phyloP scores from a whole-genome alignment of 2,797 vertebrate species.

The Bradypodion ventrale region DNA sequence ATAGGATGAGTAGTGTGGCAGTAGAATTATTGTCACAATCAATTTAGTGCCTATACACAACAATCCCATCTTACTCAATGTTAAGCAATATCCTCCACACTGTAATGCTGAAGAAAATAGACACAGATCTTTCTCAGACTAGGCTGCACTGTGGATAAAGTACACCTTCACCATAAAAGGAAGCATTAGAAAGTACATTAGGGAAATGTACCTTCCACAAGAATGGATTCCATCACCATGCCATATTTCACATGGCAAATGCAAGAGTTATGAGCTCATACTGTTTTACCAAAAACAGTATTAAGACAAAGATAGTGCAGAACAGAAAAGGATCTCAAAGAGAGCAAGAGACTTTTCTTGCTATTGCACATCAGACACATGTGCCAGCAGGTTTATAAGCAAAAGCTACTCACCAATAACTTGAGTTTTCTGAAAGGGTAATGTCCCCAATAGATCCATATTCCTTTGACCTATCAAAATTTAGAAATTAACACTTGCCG shows the following conservation, averaged over 20 bases:
- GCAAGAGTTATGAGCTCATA: conserved; percentile 7
- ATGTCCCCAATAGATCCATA: conserved; percentile 33
- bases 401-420: conserved; percentile 44
- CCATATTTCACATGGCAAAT: conserved; percentile 10
- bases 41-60: background rate
- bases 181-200: conserved; percentile 15
- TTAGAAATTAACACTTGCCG: conserved; percentile 44
- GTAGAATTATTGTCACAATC: background rate
- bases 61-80: background rate
- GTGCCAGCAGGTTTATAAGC: conserved; percentile 5
- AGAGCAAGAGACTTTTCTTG: conserved; percentile 19
- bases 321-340: conserved; percentile 24
- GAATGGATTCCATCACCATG: conserved; percentile 10
- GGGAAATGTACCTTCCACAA: conserved; percentile 1
- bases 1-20: background rate
- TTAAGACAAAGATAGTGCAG: background rate
- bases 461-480: conserved; percentile 45
- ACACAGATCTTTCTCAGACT: background rate
- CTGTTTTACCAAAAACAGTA: conserved; percentile 30
- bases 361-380: background rate
- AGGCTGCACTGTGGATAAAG: background rate
- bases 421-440: conserved; percentile 27
- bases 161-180: background rate
- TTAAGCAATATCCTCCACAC: background rate
- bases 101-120: background rate